phyloP scores from a whole-genome alignment of 2,113 vertebrate species.

The Callospermophilus lateralis region DNA sequence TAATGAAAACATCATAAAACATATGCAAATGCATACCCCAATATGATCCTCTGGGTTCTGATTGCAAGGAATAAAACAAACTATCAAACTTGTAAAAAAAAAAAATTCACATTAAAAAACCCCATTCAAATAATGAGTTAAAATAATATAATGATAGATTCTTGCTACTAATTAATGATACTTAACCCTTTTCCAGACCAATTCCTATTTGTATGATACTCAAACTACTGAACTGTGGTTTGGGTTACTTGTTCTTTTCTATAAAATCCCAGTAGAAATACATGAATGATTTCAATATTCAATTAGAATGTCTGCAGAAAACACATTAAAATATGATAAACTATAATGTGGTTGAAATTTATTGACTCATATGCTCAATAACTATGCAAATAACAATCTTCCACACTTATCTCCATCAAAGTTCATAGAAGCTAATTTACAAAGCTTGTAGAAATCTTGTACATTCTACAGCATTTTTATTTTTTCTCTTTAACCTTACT shows the following conservation, averaged over 20 bases:
- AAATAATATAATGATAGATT: conserved; percentile 44
- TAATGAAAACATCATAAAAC: conserved; percentile 78
- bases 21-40: conserved; percentile 75
- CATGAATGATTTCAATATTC: neutral
- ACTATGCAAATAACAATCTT: neutral
- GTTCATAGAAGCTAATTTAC: neutral
- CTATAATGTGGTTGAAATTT: conserved; percentile 46
- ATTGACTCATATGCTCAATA: conserved; percentile 37
- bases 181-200: conserved; percentile 30
- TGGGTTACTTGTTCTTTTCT: conserved; percentile 59
- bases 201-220: neutral
- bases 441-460: conserved; percentile 1
- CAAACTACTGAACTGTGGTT: neutral
- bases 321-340: conserved; percentile 31
- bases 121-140: conserved; percentile 67
- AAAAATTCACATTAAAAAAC: conserved; percentile 64
- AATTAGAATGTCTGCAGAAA: conserved; percentile 38
- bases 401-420: neutral
- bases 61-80: conserved; percentile 84
- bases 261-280: conserved; percentile 44
- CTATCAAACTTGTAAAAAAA: conserved; percentile 74
- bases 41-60: conserved; percentile 75
- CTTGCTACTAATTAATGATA: conserved; percentile 53
- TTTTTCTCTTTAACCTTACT: conserved; percentile 44
- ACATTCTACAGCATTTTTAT: neutral